Conservation (phyloP, 2,888 invertebrate genomes). For the Molorchus minor region DNA sequence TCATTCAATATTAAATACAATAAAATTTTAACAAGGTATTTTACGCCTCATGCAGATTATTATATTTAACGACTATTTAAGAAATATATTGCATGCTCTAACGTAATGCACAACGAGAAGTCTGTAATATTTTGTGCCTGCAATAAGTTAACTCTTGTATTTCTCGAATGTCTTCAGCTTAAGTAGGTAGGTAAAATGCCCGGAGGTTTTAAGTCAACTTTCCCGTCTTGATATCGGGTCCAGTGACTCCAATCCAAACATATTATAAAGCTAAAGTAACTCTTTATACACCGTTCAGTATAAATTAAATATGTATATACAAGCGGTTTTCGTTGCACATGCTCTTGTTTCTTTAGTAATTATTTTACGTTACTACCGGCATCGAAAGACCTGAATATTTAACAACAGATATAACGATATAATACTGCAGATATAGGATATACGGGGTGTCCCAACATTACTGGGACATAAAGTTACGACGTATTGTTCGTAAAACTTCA, state of each 20-base stretch:
- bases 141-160: constrained; percentile 35
- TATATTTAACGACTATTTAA: neutral
- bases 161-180: constrained; percentile 40
- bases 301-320: constrained; percentile 1
- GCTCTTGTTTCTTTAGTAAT: constrained; percentile 1
- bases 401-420: too few relatives aligned
- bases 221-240: constrained; percentile 48
- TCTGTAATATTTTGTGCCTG: constrained; percentile 36
- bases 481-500: too few relatives aligned
- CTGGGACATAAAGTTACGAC: too few relatives aligned
- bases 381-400: neutral
- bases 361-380: constrained; percentile 2
- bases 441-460: too few relatives aligned
- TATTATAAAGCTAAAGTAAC: constrained; percentile 27
- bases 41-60: too few relatives aligned
- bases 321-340: neutral
- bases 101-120: constrained; percentile 18
- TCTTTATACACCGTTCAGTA: constrained; percentile 14
- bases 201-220: constrained; percentile 45
- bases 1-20: too few relatives aligned
- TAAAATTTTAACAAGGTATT: too few relatives aligned
- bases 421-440: too few relatives aligned
- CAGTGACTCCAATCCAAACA: constrained; percentile 42
- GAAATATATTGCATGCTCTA: too few relatives aligned
- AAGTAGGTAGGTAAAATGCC: constrained; percentile 46